Percentiles rank a stretch among this genome's conserved stretches.
Evolutionary conservation across 2,797 vertebrate genomes (phyloP).

Genomic region (Miichthys miiuy): DNA sequence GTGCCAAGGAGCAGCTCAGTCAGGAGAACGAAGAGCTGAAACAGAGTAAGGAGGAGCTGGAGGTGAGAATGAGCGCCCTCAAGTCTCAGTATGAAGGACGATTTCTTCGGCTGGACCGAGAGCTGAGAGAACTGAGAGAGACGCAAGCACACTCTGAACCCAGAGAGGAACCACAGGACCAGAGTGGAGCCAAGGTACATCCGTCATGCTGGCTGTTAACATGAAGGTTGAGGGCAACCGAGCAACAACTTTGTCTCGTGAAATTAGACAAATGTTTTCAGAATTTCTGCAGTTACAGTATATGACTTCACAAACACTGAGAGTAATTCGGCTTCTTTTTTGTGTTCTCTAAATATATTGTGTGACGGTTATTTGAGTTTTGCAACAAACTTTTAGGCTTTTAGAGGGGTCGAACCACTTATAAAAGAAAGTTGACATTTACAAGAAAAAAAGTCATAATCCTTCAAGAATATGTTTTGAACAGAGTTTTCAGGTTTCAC

Average conservation of each 20-base stretch:
- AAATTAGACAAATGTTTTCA: background rate
- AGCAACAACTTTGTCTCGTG: background rate
- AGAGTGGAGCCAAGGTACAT: slow-evolving; percentile 89
- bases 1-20: slow-evolving; percentile 89
- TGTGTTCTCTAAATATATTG: background rate
- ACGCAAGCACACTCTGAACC: slow-evolving; percentile 90
- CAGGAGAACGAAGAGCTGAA: slow-evolving; percentile 94
- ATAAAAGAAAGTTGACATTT: too few species aligned
- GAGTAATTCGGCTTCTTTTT: background rate
- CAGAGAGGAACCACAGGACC: slow-evolving; percentile 92
- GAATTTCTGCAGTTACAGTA: background rate
- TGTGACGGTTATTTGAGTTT: background rate
- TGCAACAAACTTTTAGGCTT: too few species aligned
- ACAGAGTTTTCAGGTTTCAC: too few species aligned
- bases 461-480: background rate
- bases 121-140: slow-evolving; percentile 88
- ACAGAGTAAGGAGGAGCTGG: slow-evolving; percentile 92
- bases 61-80: slow-evolving; percentile 93
- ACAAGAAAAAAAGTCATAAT: background rate
- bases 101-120: slow-evolving; percentile 92
- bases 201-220: background rate
- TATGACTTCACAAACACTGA: background rate
- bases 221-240: background rate
- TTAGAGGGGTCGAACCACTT: too few species aligned
- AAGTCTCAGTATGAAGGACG: slow-evolving; percentile 97